Conservation (phyloP, 2,888 invertebrate genomes). For the Pollenia angustigena region DNA sequence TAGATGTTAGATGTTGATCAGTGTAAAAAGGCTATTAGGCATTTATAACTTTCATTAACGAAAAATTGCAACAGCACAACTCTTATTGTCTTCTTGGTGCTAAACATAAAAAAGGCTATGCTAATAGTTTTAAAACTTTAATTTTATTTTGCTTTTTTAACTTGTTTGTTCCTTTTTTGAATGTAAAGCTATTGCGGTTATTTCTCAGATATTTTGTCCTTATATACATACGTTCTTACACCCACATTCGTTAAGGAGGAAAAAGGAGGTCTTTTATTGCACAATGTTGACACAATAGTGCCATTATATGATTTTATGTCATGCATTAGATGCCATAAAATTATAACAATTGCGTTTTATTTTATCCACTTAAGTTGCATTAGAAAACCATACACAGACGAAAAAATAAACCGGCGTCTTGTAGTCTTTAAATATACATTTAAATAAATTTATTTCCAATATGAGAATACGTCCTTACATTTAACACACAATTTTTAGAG, state of each 20-base stretch:
- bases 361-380: slow-evolving; percentile 22
- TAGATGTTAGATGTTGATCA: too few relatives aligned
- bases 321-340: slow-evolving; percentile 49
- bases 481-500: not conserved
- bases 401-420: slow-evolving; percentile 16
- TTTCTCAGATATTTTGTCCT: too few relatives aligned
- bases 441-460: slow-evolving; percentile 13
- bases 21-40: too few relatives aligned
- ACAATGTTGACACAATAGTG: slow-evolving; percentile 33
- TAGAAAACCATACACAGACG: slow-evolving; percentile 5
- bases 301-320: slow-evolving; percentile 61
- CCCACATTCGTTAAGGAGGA: not conserved
- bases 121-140: too few relatives aligned
- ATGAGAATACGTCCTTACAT: not conserved
- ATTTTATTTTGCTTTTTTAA: too few relatives aligned
- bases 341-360: slow-evolving; percentile 53
- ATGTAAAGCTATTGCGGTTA: too few relatives aligned
- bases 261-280: slow-evolving; percentile 3
- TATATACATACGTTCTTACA: not conserved
- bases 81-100: too few relatives aligned
- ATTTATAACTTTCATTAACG: too few relatives aligned
- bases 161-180: too few relatives aligned
- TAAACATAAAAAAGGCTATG: too few relatives aligned
- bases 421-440: slow-evolving; percentile 28
- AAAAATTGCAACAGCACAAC: too few relatives aligned